Evolutionary conservation across 2,797 vertebrate species (phyloP).

Genomic region (Sebastes hopkinsi): DNA sequence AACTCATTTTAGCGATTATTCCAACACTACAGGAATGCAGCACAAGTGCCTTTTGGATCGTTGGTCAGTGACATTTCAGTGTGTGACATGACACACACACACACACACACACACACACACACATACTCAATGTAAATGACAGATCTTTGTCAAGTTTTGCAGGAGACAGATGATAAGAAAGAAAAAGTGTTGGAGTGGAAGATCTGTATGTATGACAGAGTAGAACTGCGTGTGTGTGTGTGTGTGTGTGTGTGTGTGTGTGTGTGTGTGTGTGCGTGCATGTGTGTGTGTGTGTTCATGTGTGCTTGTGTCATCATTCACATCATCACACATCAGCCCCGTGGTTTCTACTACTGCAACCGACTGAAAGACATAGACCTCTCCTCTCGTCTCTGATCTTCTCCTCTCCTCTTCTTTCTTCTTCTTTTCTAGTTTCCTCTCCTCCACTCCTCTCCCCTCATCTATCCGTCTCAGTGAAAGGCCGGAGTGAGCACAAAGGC

Average conservation of each 20-base stretch:
- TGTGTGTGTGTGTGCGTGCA: too few species aligned
- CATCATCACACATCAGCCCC: constrained; percentile 51
- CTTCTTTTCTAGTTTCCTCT: background rate
- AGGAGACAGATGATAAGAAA: background rate
- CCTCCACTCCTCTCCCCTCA: constrained; percentile 10
- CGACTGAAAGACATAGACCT: constrained; percentile 8
- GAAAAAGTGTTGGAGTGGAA: background rate
- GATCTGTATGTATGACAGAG: background rate
- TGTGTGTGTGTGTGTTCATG: too few species aligned
- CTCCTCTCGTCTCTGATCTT: background rate
- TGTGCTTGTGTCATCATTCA: constrained; percentile 6
- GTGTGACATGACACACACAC: too few species aligned
- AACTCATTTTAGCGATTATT: too few species aligned
- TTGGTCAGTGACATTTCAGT: too few species aligned
- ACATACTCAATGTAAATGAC: background rate
- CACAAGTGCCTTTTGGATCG: too few species aligned
- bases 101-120: too few species aligned
- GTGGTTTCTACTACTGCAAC: constrained; percentile 36
- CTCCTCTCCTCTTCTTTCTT: background rate
- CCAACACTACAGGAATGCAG: too few species aligned
- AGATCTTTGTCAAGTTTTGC: background rate
- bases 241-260: too few species aligned
- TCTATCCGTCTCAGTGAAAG: constrained; percentile 66
- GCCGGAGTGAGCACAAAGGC: constrained; percentile 66
- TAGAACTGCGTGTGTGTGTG: too few species aligned